phyloP scores from a whole-genome alignment of 1,140 invertebrate genomes.

The Bombyx mandarina region DNA sequence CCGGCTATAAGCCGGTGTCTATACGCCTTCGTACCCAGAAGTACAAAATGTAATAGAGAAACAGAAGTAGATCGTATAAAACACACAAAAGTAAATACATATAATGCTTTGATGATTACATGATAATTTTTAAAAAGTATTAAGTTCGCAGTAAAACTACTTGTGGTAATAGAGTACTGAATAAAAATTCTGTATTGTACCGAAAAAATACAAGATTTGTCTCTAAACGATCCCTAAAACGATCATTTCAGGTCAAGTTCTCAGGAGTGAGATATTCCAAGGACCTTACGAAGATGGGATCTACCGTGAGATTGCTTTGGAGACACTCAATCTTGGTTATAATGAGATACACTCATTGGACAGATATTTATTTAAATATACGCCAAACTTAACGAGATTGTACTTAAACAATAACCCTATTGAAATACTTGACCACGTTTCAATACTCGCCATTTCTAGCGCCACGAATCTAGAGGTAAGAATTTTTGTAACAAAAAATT shows the following conservation, averaged over 20 bases:
- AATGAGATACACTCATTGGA: conserved; percentile 79
- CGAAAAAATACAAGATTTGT: too few relatives aligned
- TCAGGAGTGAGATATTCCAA: conserved; percentile 73
- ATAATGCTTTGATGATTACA: too few relatives aligned
- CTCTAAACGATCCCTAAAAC: not conserved
- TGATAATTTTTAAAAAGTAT: too few relatives aligned
- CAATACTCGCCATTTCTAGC: conserved; percentile 72
- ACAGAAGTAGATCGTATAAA: too few relatives aligned
- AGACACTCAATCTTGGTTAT: conserved; percentile 76
- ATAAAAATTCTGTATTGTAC: too few relatives aligned
- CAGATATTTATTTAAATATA: conserved; percentile 79
- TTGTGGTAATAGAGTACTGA: too few relatives aligned
- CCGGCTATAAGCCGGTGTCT: too few relatives aligned
- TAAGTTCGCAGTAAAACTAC: too few relatives aligned
- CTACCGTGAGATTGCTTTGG: conserved; percentile 77
- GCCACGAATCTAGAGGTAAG: conserved; percentile 73
- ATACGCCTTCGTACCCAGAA: too few relatives aligned
- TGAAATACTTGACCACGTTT: conserved; percentile 73
- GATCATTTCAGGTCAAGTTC: conserved; percentile 69
- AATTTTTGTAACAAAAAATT: not conserved
- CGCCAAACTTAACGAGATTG: conserved; percentile 75
- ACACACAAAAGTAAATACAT: too few relatives aligned
- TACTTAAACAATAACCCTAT: conserved; percentile 80
- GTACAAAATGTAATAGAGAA: too few relatives aligned
- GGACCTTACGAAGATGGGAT: conserved; percentile 70